These are phyloP conservation scores for Meloidogyne floridensis DNA, from an alignment of 1,140 invertebrate species.

Conservation along the genomic window DNA sequence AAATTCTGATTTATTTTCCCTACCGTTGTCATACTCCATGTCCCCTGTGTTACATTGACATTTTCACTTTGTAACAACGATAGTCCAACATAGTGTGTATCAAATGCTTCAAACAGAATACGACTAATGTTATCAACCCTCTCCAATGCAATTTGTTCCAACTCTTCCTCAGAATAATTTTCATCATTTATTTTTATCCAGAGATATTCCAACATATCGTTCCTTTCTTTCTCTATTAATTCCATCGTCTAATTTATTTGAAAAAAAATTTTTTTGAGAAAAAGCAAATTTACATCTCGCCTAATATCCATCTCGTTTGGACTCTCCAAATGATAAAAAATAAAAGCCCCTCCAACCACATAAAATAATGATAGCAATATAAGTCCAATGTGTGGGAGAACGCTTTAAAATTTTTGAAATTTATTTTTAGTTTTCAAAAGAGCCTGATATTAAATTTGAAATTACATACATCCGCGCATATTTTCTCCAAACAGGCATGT, in stretches of 20 bases:
- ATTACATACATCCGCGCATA: constrained; percentile 43
- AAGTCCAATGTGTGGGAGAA: constrained; percentile 53
- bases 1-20: too few species aligned
- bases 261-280: too few species aligned
- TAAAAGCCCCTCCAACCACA: constrained; percentile 54
- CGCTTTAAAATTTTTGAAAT: constrained; percentile 9
- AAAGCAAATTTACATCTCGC: constrained; percentile 20
- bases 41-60: constrained; percentile 27
- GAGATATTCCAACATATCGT: constrained; percentile 44
- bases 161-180: neutral
- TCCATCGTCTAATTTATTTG: constrained; percentile 18
- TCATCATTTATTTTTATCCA: constrained; percentile 45
- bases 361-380: constrained; percentile 50
- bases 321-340: constrained; percentile 51
- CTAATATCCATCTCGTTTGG: constrained; percentile 52
- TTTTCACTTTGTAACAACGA: constrained; percentile 37
- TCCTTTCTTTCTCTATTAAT: constrained; percentile 43
- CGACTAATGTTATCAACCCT: constrained; percentile 62
- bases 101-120: constrained; percentile 64
- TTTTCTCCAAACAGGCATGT: constrained; percentile 54
- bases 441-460: too few species aligned
- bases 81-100: constrained; percentile 61
- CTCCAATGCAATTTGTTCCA: constrained; percentile 46
- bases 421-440: too few species aligned
- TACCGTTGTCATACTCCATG: constrained; percentile 63